Evolutionary conservation across 1,140 invertebrate species (phyloP).

Genomic region (Maconellicoccus hirsutus): DNA sequence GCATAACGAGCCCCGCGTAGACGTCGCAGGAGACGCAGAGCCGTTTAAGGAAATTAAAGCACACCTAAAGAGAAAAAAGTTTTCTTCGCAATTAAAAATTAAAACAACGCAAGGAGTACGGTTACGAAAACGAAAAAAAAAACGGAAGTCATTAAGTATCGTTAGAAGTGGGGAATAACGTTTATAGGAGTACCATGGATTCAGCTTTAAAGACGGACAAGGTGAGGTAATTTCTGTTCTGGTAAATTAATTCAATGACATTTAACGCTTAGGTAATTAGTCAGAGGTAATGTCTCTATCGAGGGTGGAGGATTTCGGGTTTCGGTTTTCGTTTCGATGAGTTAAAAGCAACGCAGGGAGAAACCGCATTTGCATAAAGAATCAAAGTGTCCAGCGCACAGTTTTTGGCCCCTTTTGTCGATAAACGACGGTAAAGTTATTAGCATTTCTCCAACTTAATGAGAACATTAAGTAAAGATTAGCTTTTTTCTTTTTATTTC

Average conservation of each 20-base stretch:
- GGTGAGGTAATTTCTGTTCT: conserved; percentile 22
- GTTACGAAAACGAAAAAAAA: background rate
- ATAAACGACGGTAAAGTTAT: conserved; percentile 9
- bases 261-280: conserved; percentile 22
- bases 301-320: background rate
- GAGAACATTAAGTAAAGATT: conserved; percentile 5
- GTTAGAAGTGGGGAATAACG: conserved; percentile 16
- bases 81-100: conserved; percentile 22
- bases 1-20: background rate
- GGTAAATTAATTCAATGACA: conserved; percentile 20
- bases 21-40: background rate
- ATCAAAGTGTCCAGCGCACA: conserved; percentile 16
- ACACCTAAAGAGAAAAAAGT: conserved; percentile 18
- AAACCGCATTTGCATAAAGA: conserved; percentile 22
- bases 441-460: conserved; percentile 9
- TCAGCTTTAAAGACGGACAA: conserved; percentile 5
- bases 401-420: conserved; percentile 12
- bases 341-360: background rate
- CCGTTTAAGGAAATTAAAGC: conserved; percentile 18
- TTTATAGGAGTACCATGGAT: background rate
- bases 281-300: conserved; percentile 22
- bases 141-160: conserved; percentile 19
- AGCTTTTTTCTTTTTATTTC: background rate
- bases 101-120: background rate
- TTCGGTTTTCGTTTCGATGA: conserved; percentile 20